These are phyloP conservation scores for Diloba caeruleocephala DNA, from an alignment of 2,888 invertebrate species.

Conservation along the genomic window DNA sequence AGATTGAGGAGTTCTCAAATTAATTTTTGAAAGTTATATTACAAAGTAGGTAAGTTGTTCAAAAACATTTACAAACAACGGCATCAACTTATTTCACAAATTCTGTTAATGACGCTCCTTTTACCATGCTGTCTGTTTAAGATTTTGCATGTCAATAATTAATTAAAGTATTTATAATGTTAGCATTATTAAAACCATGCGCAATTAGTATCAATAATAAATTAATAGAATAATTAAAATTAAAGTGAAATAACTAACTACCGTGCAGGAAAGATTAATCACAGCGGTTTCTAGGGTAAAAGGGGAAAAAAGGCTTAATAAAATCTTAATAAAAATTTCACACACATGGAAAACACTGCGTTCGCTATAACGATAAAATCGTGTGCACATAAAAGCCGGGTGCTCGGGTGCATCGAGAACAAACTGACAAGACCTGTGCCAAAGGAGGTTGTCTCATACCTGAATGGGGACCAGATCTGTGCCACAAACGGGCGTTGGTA, in stretches of 20 bases:
- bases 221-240: constrained; percentile 39
- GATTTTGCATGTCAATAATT: constrained; percentile 49
- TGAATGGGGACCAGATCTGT: constrained; percentile 87
- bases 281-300: constrained; percentile 42
- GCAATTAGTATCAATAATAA: constrained; percentile 51
- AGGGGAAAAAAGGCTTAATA: constrained; percentile 33
- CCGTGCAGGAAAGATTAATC: constrained; percentile 70
- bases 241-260: constrained; percentile 58
- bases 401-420: constrained; percentile 80
- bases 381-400: constrained; percentile 84
- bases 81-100: constrained; percentile 38
- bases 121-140: constrained; percentile 58
- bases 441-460: constrained; percentile 84
- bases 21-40: constrained; percentile 36
- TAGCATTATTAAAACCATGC: constrained; percentile 57
- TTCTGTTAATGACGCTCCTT: constrained; percentile 35
- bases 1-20: constrained; percentile 7
- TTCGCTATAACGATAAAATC: constrained; percentile 63
- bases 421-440: constrained; percentile 76
- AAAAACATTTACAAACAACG: constrained; percentile 50
- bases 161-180: constrained; percentile 34
- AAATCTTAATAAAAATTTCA: constrained; percentile 51
- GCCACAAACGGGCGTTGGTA: constrained; percentile 85
- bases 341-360: constrained; percentile 68
- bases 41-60: constrained; percentile 44